These are phyloP conservation scores for Andrena trimmerana DNA, from an alignment of 2,888 invertebrate genomes.

Conservation along the genomic window DNA sequence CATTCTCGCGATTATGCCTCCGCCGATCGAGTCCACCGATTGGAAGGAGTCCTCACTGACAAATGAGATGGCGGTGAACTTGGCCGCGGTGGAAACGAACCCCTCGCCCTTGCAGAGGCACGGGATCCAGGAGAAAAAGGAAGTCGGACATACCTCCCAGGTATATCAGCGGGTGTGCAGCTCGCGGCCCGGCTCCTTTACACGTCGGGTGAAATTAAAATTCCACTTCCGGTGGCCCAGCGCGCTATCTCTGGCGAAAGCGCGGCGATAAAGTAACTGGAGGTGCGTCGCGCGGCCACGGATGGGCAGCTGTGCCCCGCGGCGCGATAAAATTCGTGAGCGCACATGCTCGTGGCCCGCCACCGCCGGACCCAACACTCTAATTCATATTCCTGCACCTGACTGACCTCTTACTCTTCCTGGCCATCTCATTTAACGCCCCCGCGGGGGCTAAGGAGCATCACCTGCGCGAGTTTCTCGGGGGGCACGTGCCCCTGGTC, in stretches of 20 bases:
- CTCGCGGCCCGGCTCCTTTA: conserved; percentile 27
- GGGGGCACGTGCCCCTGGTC: conserved; percentile 69
- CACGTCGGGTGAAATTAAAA: conserved; percentile 45
- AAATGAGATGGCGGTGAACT: neutral
- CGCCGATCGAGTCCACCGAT: neutral
- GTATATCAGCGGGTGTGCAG: conserved; percentile 36
- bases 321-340: conserved; percentile 65
- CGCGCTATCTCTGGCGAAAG: conserved; percentile 45
- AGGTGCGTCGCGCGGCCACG: conserved; percentile 48
- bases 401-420: conserved; percentile 81
- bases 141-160: conserved; percentile 3
- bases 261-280: conserved; percentile 56
- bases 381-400: conserved; percentile 84
- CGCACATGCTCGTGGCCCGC: conserved; percentile 63
- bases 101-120: neutral
- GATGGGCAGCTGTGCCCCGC: conserved; percentile 55
- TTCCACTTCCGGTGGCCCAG: conserved; percentile 53
- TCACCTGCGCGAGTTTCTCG: conserved; percentile 56
- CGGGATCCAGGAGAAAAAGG: neutral
- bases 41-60: neutral
- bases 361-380: conserved; percentile 61
- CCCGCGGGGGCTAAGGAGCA: conserved; percentile 78
- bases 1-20: neutral
- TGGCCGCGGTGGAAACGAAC: neutral
- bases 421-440: conserved; percentile 83